Evolutionary conservation across 2,888 invertebrate genomes (phyloP).

Genomic region (Orthosia cruda): DNA sequence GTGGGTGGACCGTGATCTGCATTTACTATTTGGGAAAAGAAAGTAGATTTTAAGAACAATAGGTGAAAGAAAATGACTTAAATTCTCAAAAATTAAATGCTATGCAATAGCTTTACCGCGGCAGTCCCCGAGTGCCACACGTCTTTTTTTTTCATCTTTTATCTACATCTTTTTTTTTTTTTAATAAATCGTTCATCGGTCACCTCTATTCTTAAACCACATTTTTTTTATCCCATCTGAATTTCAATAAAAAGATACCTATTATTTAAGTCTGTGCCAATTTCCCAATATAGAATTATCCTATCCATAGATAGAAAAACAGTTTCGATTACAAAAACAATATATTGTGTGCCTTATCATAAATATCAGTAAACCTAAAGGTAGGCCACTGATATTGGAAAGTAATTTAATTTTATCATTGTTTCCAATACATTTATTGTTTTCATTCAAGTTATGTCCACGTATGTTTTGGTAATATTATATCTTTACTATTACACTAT

Average conservation of each 20-base stretch:
- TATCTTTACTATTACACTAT: slow-evolving; percentile 30
- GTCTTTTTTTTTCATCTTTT: no score
- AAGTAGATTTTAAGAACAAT: no score
- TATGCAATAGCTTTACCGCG: no score
- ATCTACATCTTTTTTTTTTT: not conserved
- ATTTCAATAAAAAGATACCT: no score
- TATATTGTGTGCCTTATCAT: slow-evolving; percentile 45
- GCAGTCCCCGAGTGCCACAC: no score
- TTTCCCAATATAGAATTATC: slow-evolving; percentile 2
- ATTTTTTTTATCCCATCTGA: no score
- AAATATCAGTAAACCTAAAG: slow-evolving; percentile 51
- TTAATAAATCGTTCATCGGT: no score
- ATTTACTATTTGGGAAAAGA: no score
- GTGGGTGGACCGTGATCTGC: no score
- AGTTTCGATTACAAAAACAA: slow-evolving; percentile 38
- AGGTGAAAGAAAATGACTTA: no score
- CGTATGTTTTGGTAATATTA: slow-evolving; percentile 57
- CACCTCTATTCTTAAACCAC: no score
- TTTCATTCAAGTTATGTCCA: slow-evolving; percentile 57
- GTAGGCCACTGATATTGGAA: slow-evolving; percentile 66
- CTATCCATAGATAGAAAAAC: slow-evolving; percentile 18
- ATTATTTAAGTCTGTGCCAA: not conserved
- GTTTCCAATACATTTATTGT: slow-evolving; percentile 69
- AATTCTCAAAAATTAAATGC: no score
- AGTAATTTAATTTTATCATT: slow-evolving; percentile 75